These are phyloP conservation scores for Drosophila buzzatii DNA, from an alignment of 2,888 invertebrate genomes.

Conservation along the genomic window DNA sequence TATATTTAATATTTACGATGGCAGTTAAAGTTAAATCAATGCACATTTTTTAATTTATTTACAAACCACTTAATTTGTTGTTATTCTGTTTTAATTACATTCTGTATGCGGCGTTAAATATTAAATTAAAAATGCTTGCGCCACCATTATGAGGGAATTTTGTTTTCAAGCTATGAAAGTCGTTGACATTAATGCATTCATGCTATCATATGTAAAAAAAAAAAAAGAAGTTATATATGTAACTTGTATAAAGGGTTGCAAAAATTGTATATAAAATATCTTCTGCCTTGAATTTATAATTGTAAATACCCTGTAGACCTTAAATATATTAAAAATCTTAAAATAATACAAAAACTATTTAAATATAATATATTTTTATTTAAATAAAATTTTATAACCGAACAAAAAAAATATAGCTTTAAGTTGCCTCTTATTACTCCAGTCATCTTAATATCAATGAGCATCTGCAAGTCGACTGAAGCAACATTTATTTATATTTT, in stretches of 20 bases:
- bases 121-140: slow-evolving; percentile 72
- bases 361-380: neutral
- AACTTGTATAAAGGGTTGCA: neutral
- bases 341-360: neutral
- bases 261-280: neutral
- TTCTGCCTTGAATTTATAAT: neutral
- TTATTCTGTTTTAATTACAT: slow-evolving; percentile 81
- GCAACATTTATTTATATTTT: neutral
- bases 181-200: slow-evolving; percentile 78
- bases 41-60: slow-evolving; percentile 76
- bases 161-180: slow-evolving; percentile 34
- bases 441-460: neutral
- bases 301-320: neutral
- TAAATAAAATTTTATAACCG: neutral
- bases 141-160: slow-evolving; percentile 37
- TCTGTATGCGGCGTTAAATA: slow-evolving; percentile 67
- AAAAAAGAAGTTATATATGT: slow-evolving; percentile 32
- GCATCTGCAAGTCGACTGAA: slow-evolving; percentile 3
- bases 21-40: slow-evolving; percentile 37
- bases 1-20: slow-evolving; percentile 39
- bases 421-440: too few species aligned
- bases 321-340: neutral
- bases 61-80: slow-evolving; percentile 83
- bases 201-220: slow-evolving; percentile 46
- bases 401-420: too few species aligned